Evolutionary conservation across 1,140 invertebrate genomes (phyloP), one percentile per base, ranked within the genome.

Genomic region (Drosophila takahashii): DNA sequence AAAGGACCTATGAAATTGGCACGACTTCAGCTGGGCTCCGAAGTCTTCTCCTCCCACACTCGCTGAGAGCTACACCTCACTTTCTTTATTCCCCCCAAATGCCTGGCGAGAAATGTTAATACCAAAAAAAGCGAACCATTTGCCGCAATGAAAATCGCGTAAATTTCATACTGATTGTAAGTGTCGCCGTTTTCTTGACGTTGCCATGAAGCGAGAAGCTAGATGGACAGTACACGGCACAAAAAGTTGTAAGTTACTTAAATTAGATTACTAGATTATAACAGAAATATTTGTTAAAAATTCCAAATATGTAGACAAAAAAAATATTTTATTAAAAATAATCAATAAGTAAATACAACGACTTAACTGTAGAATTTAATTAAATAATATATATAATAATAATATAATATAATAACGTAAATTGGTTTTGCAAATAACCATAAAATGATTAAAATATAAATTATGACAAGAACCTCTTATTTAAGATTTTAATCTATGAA

Each of bases 111-210:
- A 86, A 87, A 86, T 86, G 83, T 86, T 86, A 86, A 86, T 87
- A 86, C 83, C 79, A 65, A 86, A 86, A 86, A 86, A 86, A 87
- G 74, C 83, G 66, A 86, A 86, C 83, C 83, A 86, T 86, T 86
- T 86, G 83, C 83, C 83, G 83, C 83, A 86, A 87, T 86, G 83
- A 86, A 86, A 86, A 86, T 86, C 83, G 83, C 83, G 83, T 86
- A 86, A 86, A 86, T 86, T 86, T 86, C 79, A 79, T 86, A 86
- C 83, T 86, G 83, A 86, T 86, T 86, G 83, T 86, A 83, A 86
- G 83, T 86, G 83, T 86, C 79, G 83, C 83, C 81, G 61, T 86
- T 81, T 86, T 73, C 73, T 75, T 86, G 81, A 85, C 81, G 77
- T 70, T 77, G 71, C 71, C 53, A 72, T 34, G 36, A 56, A 51